These are phyloP conservation scores for Neocrepidodera transversa DNA, from an alignment of 2,888 invertebrate genomes.

Conservation along the genomic window DNA sequence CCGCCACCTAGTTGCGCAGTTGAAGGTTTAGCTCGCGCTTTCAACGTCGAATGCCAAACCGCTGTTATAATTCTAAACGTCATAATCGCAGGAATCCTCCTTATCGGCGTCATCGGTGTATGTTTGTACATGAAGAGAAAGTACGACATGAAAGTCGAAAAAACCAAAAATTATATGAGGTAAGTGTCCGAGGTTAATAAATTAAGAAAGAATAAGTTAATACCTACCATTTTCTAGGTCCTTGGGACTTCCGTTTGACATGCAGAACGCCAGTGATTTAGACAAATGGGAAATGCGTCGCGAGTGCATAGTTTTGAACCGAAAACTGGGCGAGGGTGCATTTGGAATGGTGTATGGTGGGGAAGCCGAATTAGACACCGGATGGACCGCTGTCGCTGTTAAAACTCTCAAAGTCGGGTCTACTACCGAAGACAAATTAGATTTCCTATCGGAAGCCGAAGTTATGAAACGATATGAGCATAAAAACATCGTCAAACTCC, in stretches of 20 bases:
- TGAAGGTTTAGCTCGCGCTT: conserved; percentile 69
- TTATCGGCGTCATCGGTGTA: conserved; percentile 61
- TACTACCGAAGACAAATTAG: conserved; percentile 83
- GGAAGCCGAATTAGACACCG: conserved; percentile 76
- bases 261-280: conserved; percentile 59
- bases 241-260: conserved; percentile 69
- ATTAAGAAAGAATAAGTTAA: too few relatives aligned
- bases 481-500: conserved; percentile 79
- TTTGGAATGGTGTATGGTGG: conserved; percentile 94
- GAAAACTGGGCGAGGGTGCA: conserved; percentile 87
- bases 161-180: conserved; percentile 73
- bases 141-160: conserved; percentile 72
- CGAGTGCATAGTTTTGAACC: conserved; percentile 83
- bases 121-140: conserved; percentile 70
- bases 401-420: conserved; percentile 88
- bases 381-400: conserved; percentile 87
- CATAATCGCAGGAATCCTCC: conserved; percentile 65
- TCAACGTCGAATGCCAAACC: conserved; percentile 76
- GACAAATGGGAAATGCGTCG: conserved; percentile 90
- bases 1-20: conserved; percentile 71
- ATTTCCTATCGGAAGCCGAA: conserved; percentile 91
- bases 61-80: conserved; percentile 74
- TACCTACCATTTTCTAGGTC: conserved; percentile 22
- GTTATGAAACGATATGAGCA: conserved; percentile 94
- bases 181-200: too few relatives aligned